Evolutionary conservation across 2,113 vertebrate genomes (phyloP), one percentile per base, ranked within the genome.

Genomic region (Neopipo cinnamomea): DNA sequence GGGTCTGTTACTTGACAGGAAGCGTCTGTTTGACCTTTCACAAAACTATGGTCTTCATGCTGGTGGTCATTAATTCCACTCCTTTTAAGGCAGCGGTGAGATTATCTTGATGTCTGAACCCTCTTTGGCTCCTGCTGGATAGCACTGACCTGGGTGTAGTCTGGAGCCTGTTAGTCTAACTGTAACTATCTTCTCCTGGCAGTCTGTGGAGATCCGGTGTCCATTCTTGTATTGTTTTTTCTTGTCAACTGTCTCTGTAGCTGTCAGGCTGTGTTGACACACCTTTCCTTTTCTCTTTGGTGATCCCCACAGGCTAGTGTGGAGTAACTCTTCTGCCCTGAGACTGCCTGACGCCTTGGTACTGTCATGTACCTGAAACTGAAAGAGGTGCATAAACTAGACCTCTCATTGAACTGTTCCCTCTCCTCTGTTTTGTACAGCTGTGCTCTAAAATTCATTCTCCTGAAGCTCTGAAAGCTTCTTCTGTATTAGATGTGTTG

Each of bases 41-140:
- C 52, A 90, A 94, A 94, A 49, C 65, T 56, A 13, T 71, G 79
- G 85, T 91, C 95, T 88, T 94, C 42, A 13, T 86, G 55, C 63
- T 74, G 47, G 56, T 95, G 90, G 72, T 86, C 95, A 96, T 84
- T 96, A 94, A 84, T 94, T 95, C 88, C 88, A 92, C 90, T 96
- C 92, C 93, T 95, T 96, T 91, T 97, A 90, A 93, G 90, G 90
- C 82, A 72, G 31, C 74, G 31, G 47, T 0, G 5, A 95, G 68
- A 86, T 93, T 75, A 61, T 94, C 90, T 92, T 86, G 68, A 59
- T 96, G 85, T 75, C 90, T 83, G 85, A 93, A 88, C 67, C 90
- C 65, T 93, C 59, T 82, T 91, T 88, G 88, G 33, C 85, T 96
- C 42, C 56, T 88, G 82, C 55, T 0, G 3, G 78, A 74, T 77